Conservation (phyloP, 2,888 invertebrate genomes). For the Camptogramma bilineatum region DNA sequence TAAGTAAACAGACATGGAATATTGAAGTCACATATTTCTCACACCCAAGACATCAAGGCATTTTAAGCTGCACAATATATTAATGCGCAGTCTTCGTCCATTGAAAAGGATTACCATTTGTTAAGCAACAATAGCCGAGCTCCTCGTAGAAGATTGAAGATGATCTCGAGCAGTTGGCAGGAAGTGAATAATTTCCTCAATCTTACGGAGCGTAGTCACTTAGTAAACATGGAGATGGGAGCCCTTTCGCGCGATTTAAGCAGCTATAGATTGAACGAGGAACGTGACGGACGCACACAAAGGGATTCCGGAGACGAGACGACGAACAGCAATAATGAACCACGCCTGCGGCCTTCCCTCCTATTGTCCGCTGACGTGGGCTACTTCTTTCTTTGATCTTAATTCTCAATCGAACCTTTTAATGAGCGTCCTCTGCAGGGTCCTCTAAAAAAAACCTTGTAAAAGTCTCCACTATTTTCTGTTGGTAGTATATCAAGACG, state of each 20-base stretch:
- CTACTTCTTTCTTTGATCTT: conserved; percentile 58
- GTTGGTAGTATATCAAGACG: conserved; percentile 47
- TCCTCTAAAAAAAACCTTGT: conserved; percentile 32
- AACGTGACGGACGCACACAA: conserved; percentile 70
- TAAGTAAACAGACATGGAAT: conserved; percentile 6
- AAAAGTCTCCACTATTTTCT: conserved; percentile 41
- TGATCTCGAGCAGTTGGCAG: conserved; percentile 42
- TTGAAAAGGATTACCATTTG: conserved; percentile 34
- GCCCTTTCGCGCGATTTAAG: conserved; percentile 58
- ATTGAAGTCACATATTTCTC: conserved; percentile 3
- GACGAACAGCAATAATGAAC: conserved; percentile 68
- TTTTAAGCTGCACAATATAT: conserved; percentile 10
- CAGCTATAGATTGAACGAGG: conserved; percentile 58
- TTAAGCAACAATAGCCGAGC: conserved; percentile 36
- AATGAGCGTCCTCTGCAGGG: conserved; percentile 42
- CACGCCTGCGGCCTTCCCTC: conserved; percentile 56
- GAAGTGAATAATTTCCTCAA: conserved; percentile 47
- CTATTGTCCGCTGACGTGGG: conserved; percentile 58
- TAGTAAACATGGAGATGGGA: conserved; percentile 51
- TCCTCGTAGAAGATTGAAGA: conserved; percentile 38
- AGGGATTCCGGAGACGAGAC: conserved; percentile 62
- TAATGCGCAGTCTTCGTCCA: conserved; percentile 10
- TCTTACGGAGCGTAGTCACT: conserved; percentile 40
- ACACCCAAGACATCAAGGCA: conserved; percentile 6
- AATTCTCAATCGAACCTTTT: conserved; percentile 61